phyloP scores from a whole-genome alignment of 2,797 vertebrate species.

The Scolopax rusticola region DNA sequence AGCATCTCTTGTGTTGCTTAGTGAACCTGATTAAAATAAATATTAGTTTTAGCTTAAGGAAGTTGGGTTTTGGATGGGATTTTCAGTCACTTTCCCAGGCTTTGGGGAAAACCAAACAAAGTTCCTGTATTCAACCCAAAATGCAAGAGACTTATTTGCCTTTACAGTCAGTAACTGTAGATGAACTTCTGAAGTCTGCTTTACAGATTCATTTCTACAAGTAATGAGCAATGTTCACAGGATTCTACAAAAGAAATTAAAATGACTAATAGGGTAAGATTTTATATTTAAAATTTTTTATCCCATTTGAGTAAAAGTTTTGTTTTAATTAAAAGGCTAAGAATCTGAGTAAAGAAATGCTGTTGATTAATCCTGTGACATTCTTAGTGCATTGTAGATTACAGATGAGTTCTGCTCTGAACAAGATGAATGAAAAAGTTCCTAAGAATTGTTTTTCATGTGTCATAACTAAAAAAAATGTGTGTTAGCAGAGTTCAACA shows the following conservation, averaged over 20 bases:
- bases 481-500: neutral
- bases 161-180: neutral
- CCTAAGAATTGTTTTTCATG: neutral
- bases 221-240: neutral
- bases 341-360: neutral
- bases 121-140: neutral
- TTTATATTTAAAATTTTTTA: neutral
- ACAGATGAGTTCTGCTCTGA: neutral
- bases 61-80: neutral
- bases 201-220: neutral
- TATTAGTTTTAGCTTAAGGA: neutral
- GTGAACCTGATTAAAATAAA: neutral
- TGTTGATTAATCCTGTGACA: neutral
- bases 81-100: neutral
- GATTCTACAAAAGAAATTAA: neutral
- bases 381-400: neutral
- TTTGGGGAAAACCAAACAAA: neutral
- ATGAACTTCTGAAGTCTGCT: neutral
- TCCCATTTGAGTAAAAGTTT: neutral
- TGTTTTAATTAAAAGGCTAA: neutral
- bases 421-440: neutral
- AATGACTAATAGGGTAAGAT: neutral
- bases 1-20: neutral
- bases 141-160: neutral
- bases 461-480: neutral